A percentile compares a stretch with the other conserved stretches of the same genome.
Evolutionary conservation across 2,888 invertebrate genomes (phyloP).

Genomic region (Amphipoea lucens): DNA sequence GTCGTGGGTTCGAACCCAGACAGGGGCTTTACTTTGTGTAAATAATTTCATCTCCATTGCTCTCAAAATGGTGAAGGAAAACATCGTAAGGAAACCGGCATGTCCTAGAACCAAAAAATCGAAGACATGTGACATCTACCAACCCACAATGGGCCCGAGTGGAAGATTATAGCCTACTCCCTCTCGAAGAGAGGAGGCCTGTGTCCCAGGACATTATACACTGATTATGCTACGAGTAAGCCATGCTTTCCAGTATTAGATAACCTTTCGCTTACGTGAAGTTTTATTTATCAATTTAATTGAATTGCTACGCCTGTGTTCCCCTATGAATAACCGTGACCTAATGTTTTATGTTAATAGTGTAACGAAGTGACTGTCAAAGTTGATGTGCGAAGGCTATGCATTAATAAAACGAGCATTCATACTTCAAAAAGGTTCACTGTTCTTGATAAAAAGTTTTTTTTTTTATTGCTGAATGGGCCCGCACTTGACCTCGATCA

Average conservation of each 20-base stretch:
- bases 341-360: constrained; percentile 18
- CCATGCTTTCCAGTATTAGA: neutral
- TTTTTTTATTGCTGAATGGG: too few relatives aligned
- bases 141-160: too few relatives aligned
- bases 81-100: too few relatives aligned
- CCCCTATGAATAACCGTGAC: constrained; percentile 8
- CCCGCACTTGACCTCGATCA: too few relatives aligned
- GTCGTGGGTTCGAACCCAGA: too few relatives aligned
- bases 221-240: neutral
- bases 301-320: constrained; percentile 6
- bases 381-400: constrained; percentile 31
- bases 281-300: constrained; percentile 11
- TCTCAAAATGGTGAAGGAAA: too few relatives aligned
- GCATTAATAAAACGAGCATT: constrained; percentile 1
- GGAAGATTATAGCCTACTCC: neutral
- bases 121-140: too few relatives aligned
- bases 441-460: neutral
- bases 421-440: neutral
- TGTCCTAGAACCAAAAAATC: too few relatives aligned
- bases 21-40: too few relatives aligned
- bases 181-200: neutral
- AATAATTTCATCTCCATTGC: too few relatives aligned
- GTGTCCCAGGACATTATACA: neutral
- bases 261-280: neutral
- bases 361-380: constrained; percentile 31